Base-by-base conservation (phyloP, 2,113 vertebrate species). In the Oncorhynchus clarkii region DNA sequence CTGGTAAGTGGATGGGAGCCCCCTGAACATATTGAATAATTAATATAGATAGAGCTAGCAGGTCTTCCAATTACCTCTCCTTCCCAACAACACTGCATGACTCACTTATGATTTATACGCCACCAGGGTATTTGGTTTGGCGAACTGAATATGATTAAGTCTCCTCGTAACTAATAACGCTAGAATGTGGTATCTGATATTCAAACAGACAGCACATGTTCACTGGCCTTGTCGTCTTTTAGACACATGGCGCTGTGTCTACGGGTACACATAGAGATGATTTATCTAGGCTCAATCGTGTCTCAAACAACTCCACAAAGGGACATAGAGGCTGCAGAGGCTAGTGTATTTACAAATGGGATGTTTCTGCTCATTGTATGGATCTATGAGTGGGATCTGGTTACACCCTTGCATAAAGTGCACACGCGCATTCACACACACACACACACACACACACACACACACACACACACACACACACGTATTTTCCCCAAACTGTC, bases 141-240 rank as follows among this genome's bases (percentile, higher is more conserved):
- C 39, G 9, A 76, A 67, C 26, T 69, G 65, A 82, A 87, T 83
- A 82, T 69, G 88, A 85, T 90, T 82, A 83, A 18, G 7, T 60
- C 57, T 59, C n/a, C 72, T 80, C 78, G 67, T 65, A 74, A 72
- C 74, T 83, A 80, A 80, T 57, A 70, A 60, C 16, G 49, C 71
- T 73, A 57, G 68, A 66, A 54, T 54, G 71, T 31, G 5, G 71
- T 64, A 48, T 31, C 34, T 67, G 81, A 78, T 80, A 73, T 7
- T 65, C 24, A 27, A 51, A 71, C 64, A 77, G 62, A 80, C 66
- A 13, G 31, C 12, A 18, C 49, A 24, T 24, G 57, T 70, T 69
- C 45, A 54, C 27, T 51, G 67, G 13, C 0, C 2, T 16, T 59
- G 12, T 54, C 70, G 64, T 31, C n/a, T n/a, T 3, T 60, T 16